Evolutionary conservation across 2,888 invertebrate genomes (phyloP), one percentile per base, ranked within the genome.

Genomic region (Diplazon laetatorius): DNA sequence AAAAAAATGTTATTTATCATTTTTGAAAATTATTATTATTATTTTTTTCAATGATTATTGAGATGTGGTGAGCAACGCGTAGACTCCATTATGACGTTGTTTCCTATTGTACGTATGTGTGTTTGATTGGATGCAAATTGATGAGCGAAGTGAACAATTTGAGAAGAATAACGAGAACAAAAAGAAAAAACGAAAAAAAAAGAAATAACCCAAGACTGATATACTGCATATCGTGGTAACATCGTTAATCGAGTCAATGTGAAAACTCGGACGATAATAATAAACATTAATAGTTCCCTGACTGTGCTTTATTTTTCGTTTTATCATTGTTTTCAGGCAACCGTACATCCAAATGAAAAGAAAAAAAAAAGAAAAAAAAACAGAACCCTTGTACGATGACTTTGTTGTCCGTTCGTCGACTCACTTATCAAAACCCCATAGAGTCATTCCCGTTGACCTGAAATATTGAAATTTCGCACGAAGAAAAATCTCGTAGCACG

Each of bases 171-270:
- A 30, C 6, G 30, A 30, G 30, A 6, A 30, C 30, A 44, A 55
- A 9, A 30, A 35, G 52, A 44, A 30, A 16, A 48, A 12, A n/a
- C 18, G 30, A 25, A 50, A 18, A 46, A 42, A 35, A 75, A 66
- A 55, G 52, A 80, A 69, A 83, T 63, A 82, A 77, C 71, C 74
- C 66, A 87, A 86, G 85, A 87, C 84, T 86, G 86, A 88, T 82
- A 82, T 82, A 83, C 72, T 74, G 76, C 84, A 85, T 85, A 85
- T 85, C 84, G 75, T 83, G 55, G 42, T n/a, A 30, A 82, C 59
- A 59, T 70, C 80, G 78, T 83, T 76, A n/a, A 66, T 81, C 70
- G 73, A 60, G 78, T 65, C 81, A 57, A 78, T 80, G 75, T 81
- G 77, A 77, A 77, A 52, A 85, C 74, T 76, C 78, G 65, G 35